Evolutionary conservation across 23 tunicate species (phyloP).

Genomic region (Trididemnum nubilum): DNA sequence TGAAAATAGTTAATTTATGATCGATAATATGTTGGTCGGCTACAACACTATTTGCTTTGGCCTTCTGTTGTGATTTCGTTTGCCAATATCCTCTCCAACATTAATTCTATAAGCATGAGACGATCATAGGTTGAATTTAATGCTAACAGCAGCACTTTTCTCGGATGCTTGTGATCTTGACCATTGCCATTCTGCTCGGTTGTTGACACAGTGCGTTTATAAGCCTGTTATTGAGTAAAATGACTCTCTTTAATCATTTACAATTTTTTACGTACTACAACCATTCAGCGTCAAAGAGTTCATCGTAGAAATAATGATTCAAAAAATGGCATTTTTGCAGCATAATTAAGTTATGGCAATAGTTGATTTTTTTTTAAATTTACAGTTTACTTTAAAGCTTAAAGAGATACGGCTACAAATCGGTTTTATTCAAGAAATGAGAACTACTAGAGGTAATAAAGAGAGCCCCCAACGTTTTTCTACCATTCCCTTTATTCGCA

Average conservation of each 20-base stretch:
- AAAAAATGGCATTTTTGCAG: no score
- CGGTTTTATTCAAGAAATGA: no score
- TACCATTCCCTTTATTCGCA: no score
- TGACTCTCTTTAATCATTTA: not conserved
- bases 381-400: no score
- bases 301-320: no score
- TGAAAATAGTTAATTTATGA: not conserved
- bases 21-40: not conserved
- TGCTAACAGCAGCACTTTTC: not conserved
- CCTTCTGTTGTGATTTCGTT: constrained; percentile 12
- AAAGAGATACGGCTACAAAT: no score
- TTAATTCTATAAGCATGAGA: not conserved
- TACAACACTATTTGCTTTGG: not conserved
- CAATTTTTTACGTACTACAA: no score
- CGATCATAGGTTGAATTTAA: not conserved
- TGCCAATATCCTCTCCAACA: constrained; percentile 4
- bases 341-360: no score
- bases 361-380: no score
- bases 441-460: no score
- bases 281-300: no score
- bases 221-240: not conserved
- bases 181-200: not conserved
- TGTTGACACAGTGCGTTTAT: not conserved
- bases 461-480: no score
- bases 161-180: not conserved